Evolutionary conservation across 2,888 invertebrate genomes (phyloP), one percentile per base, ranked within the genome.

Genomic region (Idaea dimidiata): DNA sequence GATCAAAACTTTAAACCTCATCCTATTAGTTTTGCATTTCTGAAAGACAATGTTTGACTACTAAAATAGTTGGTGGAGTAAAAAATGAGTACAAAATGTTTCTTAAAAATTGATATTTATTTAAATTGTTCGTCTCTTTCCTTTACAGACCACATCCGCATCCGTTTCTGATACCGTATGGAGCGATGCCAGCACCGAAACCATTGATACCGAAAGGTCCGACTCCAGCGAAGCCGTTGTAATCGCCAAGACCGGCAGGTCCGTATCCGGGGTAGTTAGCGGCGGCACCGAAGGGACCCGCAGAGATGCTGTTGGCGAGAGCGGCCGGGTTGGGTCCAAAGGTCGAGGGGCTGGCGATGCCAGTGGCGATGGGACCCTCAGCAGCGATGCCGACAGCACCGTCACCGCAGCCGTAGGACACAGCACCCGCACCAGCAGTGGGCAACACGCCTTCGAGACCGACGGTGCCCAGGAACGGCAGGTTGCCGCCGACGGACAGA

Each of bases 401-500:
- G 54, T 75, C 73, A 0, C 83, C 83, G 57, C 81, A 80, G 4
- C 77, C 73, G 60, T 83, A 81, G 0, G 72, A 63, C 4, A 81
- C 73, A 0, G 70, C 70, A n/a, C 79, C 81, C 54, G 73, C 67
- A 0, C 84, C 83, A 16, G 70, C 74, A 1, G 79, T 75, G 1
- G 80, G 76, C 6, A 83, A 57, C 14, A 68, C 68, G 6, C 82
- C 81, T 58, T 82, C 77, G 16, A 84, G 58, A 3, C 65, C 79
- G 0, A 81, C 78, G 14, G 80, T 70, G 2, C 81, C 78, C 0
- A 81, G 62, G 71, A 82, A 81, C 3, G 81, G 83, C 17, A 84
- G 65, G 59, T 79, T 74, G 60, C 84, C 84, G 54, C 71, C 70
- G 0, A 80, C 77, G 6, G 66, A 61, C n/a, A 83, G 63, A n/a